Base-by-base conservation (phyloP, 2,113 vertebrate species). In the Laticauda colubrina region DNA sequence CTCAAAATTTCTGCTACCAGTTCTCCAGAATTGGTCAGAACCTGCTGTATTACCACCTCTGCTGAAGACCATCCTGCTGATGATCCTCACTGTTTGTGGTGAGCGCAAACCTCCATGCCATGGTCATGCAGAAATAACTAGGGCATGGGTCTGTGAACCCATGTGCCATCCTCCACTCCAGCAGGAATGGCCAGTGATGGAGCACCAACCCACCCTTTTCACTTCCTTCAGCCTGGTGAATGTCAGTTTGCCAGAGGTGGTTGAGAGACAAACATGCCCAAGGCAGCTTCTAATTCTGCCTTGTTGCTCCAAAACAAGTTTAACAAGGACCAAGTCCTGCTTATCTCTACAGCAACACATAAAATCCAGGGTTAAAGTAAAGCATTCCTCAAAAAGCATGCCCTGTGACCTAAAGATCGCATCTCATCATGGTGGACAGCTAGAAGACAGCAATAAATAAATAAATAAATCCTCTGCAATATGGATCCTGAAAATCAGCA, bases 31-130 rank as follows among this genome's bases (percentile, higher is more conserved):
- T 1, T 51, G 48, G 48, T 51, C 48, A 51, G 48, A 51, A 51
- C 48, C 8, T 9, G 48, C 48, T 51, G 48, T 10, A 51, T 51
- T 10, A 51, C 48, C 8, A 51, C 48, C 48, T 9, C 8, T 51
- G 48, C 8, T 51, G 48, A 69, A 61, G 69, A 87, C 95, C 96
- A 96, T 95, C 18, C 94, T 95, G 90, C 8, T 53, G 95, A 96
- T 95, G 18, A 8, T 93, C 95, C 96, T 75, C 54, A 57, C 5
- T 0, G 51, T 91, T 81, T 95, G 94, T 94, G 54, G 7, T 4
- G 20, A 48, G 85, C 90, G 91, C 92, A 95, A 95, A 94, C 86
- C 93, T 59, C 10, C 90, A 54, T 29, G 20, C 59, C 86, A 87
- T 15, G 91, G 6, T 15, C 93, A 92, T 95, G 95, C 94, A 95